phyloP scores from a whole-genome alignment of 1,140 invertebrate genomes.

The Diorhabda elongata region DNA sequence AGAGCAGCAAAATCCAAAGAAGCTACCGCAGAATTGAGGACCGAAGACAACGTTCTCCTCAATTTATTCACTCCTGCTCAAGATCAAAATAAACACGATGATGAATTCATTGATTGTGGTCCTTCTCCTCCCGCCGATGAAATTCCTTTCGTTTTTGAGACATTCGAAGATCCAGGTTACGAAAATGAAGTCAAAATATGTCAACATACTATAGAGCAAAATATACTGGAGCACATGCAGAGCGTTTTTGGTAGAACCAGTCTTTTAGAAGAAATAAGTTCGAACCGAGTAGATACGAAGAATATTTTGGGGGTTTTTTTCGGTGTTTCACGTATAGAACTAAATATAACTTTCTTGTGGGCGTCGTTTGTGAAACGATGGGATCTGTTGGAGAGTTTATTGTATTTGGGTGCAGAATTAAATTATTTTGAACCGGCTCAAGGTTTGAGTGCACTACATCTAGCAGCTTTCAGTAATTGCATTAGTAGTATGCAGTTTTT shows the following conservation, averaged over 20 bases:
- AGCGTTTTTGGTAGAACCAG: slow-evolving; percentile 57
- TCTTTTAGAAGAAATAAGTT: slow-evolving; percentile 66
- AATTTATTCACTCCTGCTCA: neutral
- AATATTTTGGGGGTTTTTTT: slow-evolving; percentile 48
- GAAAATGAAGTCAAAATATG: slow-evolving; percentile 64
- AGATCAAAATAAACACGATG: neutral
- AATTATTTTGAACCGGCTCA: slow-evolving; percentile 60
- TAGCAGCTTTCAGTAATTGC: slow-evolving; percentile 70
- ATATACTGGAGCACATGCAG: slow-evolving; percentile 67
- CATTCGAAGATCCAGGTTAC: slow-evolving; percentile 59
- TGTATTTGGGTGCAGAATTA: slow-evolving; percentile 24
- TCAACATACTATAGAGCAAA: slow-evolving; percentile 65
- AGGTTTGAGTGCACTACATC: slow-evolving; percentile 65
- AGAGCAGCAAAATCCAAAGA: neutral
- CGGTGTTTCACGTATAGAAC: slow-evolving; percentile 10
- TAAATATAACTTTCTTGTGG: slow-evolving; percentile 25
- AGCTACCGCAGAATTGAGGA: neutral
- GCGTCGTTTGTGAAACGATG: slow-evolving; percentile 21
- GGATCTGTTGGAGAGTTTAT: slow-evolving; percentile 19
- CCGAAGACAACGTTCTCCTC: neutral
- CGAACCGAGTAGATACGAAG: slow-evolving; percentile 56
- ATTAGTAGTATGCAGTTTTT: slow-evolving; percentile 63
- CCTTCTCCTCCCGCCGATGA: slow-evolving; percentile 68
- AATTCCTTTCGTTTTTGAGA: slow-evolving; percentile 69
- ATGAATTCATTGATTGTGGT: slow-evolving; percentile 66